Conservation (phyloP, 92 coral and sea anemone genomes). For the Porites rus region DNA sequence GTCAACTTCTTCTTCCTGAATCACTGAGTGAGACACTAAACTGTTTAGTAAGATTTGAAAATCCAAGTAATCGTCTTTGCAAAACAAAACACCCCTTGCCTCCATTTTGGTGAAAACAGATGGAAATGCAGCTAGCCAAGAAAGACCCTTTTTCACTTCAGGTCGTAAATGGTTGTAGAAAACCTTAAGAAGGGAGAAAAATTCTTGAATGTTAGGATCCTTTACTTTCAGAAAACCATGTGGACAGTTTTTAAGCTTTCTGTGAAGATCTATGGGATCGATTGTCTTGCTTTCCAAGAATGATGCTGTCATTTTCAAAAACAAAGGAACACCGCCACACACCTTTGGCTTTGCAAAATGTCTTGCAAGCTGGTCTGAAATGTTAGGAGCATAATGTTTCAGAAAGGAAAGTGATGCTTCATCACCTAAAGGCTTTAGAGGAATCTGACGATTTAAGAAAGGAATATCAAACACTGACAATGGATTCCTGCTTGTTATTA, state of each 20-base stretch:
- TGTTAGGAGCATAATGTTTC: background rate
- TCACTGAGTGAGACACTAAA: conserved; percentile 59
- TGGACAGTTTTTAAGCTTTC: conserved; percentile 23
- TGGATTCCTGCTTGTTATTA: conserved; percentile 66
- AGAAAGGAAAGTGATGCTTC: conserved; percentile 30
- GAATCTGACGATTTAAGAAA: conserved; percentile 15
- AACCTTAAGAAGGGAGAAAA: conserved; percentile 28
- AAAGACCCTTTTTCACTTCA: conserved; percentile 55
- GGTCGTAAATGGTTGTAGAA: conserved; percentile 57
- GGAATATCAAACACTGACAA: conserved; percentile 27
- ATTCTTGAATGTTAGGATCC: background rate
- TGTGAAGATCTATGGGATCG: conserved; percentile 30
- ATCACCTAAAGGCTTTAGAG: conserved; percentile 53
- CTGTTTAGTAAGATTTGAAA: conserved; percentile 6
- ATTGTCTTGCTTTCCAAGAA: conserved; percentile 23
- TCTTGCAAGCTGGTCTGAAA: conserved; percentile 26
- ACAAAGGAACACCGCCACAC: conserved; percentile 77
- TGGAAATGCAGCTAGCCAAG: conserved; percentile 74
- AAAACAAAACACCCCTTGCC: conserved; percentile 53
- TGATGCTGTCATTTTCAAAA: conserved; percentile 74
- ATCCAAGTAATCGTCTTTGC: background rate
- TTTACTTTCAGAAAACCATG: conserved; percentile 13
- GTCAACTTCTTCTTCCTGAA: conserved; percentile 56
- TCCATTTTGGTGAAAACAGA: conserved; percentile 59
- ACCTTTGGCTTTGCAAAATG: conserved; percentile 45